Percentiles rank a stretch among this genome's conserved stretches.
These are phyloP conservation scores for Fragum sueziense DNA, from an alignment of 2,888 invertebrate genomes.

Conservation along the genomic window DNA sequence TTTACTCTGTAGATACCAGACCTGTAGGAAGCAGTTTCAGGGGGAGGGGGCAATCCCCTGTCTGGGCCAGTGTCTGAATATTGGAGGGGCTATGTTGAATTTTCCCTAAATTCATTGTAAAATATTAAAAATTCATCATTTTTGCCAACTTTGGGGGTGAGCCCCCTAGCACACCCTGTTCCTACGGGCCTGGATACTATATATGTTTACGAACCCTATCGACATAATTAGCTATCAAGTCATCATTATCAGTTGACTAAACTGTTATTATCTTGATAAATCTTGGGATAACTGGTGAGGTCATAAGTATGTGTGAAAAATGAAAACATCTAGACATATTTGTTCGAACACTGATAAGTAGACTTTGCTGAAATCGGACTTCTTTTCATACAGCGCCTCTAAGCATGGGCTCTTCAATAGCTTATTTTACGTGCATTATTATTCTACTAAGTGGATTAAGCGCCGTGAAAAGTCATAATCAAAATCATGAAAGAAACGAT, in stretches of 20 bases:
- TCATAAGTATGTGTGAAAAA: background rate
- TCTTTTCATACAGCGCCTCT: background rate
- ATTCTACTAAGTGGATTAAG: background rate
- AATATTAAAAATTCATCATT: no score
- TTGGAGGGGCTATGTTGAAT: no score
- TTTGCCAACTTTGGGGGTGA: no score
- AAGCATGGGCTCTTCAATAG: background rate
- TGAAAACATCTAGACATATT: background rate
- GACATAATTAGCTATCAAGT: no score
- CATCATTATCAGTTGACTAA: background rate
- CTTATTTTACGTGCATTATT: background rate
- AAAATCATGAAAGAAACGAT: background rate
- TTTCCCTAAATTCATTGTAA: no score
- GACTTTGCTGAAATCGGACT: background rate
- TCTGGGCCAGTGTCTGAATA: no score
- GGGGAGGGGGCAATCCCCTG: no score
- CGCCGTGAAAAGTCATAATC: background rate
- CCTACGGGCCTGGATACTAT: no score
- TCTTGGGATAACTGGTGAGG: background rate
- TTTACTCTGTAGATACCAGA: no score
- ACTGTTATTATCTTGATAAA: background rate
- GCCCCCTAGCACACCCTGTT: no score
- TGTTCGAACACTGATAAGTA: background rate
- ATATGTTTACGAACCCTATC: no score
- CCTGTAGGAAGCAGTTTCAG: no score